phyloP scores from a whole-genome alignment of 2,888 invertebrate genomes.

The Branchipolynoe longqiensis region DNA sequence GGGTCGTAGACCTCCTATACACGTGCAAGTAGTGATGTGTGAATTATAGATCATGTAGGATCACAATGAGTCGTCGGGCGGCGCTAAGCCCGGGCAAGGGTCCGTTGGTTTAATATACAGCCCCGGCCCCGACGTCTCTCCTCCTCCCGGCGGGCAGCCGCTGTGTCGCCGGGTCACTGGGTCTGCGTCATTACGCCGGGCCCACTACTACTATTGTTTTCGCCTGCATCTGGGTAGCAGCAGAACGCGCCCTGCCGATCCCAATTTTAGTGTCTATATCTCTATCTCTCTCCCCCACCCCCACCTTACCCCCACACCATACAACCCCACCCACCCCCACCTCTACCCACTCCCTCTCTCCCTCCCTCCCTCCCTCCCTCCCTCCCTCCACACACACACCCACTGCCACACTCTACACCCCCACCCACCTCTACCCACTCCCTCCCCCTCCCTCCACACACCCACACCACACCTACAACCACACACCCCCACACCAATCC shows the following conservation, averaged over 20 bases:
- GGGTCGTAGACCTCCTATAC: background rate
- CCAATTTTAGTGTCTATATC: too few relatives aligned
- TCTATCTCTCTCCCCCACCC: too few relatives aligned
- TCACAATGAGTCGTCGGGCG: background rate
- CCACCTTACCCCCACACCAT: too few relatives aligned
- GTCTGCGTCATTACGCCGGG: constrained; percentile 24
- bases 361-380: background rate
- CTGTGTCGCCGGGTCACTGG: constrained; percentile 32
- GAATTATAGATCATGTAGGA: background rate
- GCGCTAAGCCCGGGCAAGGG: background rate
- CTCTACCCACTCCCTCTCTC: background rate
- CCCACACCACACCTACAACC: too few relatives aligned
- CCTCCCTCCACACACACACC: background rate
- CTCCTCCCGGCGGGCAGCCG: too few relatives aligned
- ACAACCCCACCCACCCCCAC: background rate
- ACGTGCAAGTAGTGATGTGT: background rate
- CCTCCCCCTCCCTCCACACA: background rate
- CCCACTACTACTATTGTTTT: constrained; percentile 51
- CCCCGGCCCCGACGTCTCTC: background rate
- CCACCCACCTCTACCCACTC: background rate
- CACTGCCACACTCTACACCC: background rate
- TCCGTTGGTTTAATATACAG: constrained; percentile 6
- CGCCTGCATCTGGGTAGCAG: background rate
- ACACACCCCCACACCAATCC: background rate
- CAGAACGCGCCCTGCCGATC: too few relatives aligned